Base-by-base conservation (phyloP, 1,140 invertebrate genomes). In the Paralvinella palmiformis region DNA sequence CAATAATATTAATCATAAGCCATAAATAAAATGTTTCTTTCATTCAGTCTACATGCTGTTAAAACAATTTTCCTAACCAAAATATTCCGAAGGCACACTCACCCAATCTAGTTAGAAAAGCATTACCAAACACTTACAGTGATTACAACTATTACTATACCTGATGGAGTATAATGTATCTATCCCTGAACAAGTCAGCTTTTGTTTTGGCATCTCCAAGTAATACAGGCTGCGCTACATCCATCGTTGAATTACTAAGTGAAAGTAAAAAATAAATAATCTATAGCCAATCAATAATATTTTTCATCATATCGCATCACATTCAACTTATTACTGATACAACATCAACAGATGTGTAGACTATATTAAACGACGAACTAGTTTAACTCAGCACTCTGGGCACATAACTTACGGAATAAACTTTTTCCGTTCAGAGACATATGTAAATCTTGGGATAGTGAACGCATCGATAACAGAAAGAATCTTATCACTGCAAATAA, bases 391-490 rank as follows among this genome's bases (percentile, higher is more conserved):
- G 20, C 52, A 55, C 17, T 55, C 7, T 22, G 29, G 3, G 29
- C n/a, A n/a, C n/a, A 32, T 24, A 22, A 76, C 77, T 77, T 73
- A 80, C 79, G 67, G 66, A 32, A 88, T 75, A 78, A 93, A 95
- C 79, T 91, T 91, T 71, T 91, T 92, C 57, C 87, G 86, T 58
- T 88, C 87, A 50, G 82, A 74, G 69, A 89, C 86, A 74, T 91
- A 94, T n/a, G 81, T 79, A 60, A 89, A 85, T 79, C 88, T 88
- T 3, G 92, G 92, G 29, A 92, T 85, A 45, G 86, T 85, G 75
- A 90, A 92, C 0, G 88, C 88, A 81, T 88, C 85, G 60, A 95
- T 92, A 0, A 94, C 85, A 75, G 85, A 87, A 22, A 95, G 85
- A 1, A 91, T 75, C 5, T 89, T 73, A 15, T 75, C 77, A 62